Evolutionary conservation across 2,888 invertebrate species (phyloP), one percentile per base, ranked within the genome.

Genomic region (Mellilla xanthometata): DNA sequence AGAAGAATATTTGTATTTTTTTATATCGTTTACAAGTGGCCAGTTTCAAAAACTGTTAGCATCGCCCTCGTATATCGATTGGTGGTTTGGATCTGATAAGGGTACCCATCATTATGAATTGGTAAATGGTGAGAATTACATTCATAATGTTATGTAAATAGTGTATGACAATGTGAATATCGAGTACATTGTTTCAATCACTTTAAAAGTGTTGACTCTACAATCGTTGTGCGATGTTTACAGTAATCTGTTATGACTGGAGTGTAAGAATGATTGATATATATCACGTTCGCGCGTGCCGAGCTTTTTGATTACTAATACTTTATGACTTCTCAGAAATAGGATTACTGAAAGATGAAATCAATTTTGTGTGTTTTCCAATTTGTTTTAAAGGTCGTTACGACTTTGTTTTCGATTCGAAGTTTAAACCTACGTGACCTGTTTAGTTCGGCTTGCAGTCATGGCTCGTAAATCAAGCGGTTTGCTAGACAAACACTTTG

Each of bases 391-490:
- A n/a, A 13, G 39, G 26, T 39, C 34, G 34, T 40, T 23, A n/a
- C 24, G 28, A 22, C 28, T 28, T 42, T 43, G 24, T 24, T 33
- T 41, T 5, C n/a, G n/a, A n/a, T 9, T 30, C 12, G 33, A 28
- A 29, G 38, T 45, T 29, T 33, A 29, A 29, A 33, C 33, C 12
- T n/a, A n/a, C n/a, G n/a, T 34, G 39, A 26, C 30, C 39, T 23
- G 15, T 34, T 24, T 45, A 32, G 36, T 40, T 40, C n/a, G 47
- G n/a, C 40, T 41, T 15, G 10, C 10, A n/a, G n/a, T n/a, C 26
- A 4, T 26, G 26, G 26, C 26, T 11, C 31, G 40, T 48, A 52
- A 46, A 50, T 50, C 42, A 48, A 44, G 33, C 24, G 40, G 32
- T 30, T 24, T 12, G 35, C 28, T 39, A 29, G 27, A 39, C 41